Evolutionary conservation across 1,140 invertebrate genomes (phyloP).

Genomic region (Conus betulinus): DNA sequence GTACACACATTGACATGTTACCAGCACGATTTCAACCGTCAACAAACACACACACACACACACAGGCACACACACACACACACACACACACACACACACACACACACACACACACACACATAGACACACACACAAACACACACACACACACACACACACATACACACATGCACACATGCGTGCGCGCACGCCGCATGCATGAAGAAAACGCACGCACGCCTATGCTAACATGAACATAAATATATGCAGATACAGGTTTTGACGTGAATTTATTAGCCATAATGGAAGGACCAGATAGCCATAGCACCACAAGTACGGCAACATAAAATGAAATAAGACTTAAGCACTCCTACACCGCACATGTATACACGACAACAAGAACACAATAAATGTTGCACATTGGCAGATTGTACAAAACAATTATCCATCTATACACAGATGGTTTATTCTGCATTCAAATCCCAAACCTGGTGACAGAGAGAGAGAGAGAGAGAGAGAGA

Average conservation of each 20-base stretch:
- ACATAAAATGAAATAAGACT: not conserved
- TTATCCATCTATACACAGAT: not conserved
- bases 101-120: constrained; percentile 1
- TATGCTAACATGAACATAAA: not conserved
- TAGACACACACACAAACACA: not conserved
- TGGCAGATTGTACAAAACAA: not conserved
- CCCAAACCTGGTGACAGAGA: not conserved
- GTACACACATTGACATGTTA: no score
- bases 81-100: no score
- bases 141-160: no score
- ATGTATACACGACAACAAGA: not conserved
- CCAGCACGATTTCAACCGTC: no score
- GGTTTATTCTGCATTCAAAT: not conserved
- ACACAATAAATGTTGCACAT: not conserved
- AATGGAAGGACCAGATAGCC: not conserved
- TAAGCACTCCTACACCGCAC: not conserved
- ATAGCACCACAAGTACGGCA: not conserved
- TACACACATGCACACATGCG: not conserved
- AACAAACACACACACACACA: no score
- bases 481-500: not conserved
- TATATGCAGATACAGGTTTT: not conserved
- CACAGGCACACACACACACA: no score
- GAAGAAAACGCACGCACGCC: no score
- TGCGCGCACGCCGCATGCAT: no score
- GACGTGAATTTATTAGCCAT: not conserved